phyloP scores from a whole-genome alignment of 2,113 vertebrate species.

The Neolamprologus caudopunctatus region DNA sequence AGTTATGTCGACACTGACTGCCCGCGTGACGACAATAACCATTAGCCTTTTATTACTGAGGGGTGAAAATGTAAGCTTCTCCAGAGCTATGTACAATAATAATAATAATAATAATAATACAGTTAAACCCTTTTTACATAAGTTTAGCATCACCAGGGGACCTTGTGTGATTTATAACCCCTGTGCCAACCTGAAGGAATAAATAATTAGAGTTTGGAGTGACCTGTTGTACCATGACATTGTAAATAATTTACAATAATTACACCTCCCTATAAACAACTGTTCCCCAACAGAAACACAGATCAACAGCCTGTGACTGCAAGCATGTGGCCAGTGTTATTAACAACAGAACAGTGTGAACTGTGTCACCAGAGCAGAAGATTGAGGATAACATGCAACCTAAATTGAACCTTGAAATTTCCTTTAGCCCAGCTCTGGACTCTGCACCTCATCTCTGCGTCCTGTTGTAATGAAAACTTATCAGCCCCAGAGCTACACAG shows the following conservation, averaged over 20 bases:
- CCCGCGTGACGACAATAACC: not conserved
- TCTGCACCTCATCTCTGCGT: not conserved
- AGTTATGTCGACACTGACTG: rapidly evolving
- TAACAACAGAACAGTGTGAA: not conserved
- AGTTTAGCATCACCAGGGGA: not conserved
- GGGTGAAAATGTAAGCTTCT: not conserved
- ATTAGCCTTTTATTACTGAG: not conserved
- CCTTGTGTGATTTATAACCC: not conserved
- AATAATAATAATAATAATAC: not conserved
- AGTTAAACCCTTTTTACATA: not conserved
- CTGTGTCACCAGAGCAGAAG: not conserved
- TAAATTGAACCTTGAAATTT: not conserved
- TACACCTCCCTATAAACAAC: not conserved
- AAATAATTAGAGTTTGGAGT: not conserved
- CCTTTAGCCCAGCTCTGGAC: not conserved
- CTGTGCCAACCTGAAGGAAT: not conserved
- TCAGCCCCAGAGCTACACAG: conserved; percentile 4
- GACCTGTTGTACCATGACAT: not conserved
- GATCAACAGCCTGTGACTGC: not conserved
- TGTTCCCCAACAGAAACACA: not conserved
- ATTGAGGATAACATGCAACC: not conserved
- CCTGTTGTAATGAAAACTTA: conserved; percentile 16
- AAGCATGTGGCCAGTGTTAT: not conserved
- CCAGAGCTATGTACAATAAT: not conserved
- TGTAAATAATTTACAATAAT: not conserved